Evolutionary conservation across 2,113 vertebrate species (phyloP).

Genomic region (Anolis sagrei): DNA sequence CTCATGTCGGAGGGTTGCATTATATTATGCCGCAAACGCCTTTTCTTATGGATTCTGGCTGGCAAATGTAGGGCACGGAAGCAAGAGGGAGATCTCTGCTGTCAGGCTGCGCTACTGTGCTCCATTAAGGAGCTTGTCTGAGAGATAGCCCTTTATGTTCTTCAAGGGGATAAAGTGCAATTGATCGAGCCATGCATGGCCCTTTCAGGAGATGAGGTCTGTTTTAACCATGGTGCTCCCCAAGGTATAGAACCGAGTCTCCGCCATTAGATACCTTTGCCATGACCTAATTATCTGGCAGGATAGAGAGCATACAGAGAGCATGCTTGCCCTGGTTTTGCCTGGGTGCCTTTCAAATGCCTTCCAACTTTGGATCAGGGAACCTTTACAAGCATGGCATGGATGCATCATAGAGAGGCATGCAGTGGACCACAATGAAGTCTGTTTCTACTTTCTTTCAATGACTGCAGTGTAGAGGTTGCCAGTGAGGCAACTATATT

Average conservation of each 20-base stretch:
- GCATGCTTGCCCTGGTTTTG: no score
- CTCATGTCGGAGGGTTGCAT: background rate
- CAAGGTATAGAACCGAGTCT: background rate
- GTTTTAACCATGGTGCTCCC: background rate
- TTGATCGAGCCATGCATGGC: background rate
- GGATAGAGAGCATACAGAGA: background rate
- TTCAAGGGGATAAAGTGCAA: background rate
- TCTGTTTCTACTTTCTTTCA: background rate
- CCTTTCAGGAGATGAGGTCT: background rate
- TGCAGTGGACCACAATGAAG: background rate
- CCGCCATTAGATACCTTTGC: background rate
- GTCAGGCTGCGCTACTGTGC: background rate
- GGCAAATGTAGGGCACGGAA: background rate
- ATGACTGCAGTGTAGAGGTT: background rate
- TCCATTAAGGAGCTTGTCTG: background rate
- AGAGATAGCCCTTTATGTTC: background rate
- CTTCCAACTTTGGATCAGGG: background rate
- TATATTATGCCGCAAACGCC: constrained; percentile 5
- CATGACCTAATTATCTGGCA: background rate
- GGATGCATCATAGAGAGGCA: background rate
- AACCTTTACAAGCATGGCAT: background rate
- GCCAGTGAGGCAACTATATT: background rate
- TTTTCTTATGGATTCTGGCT: constrained; percentile 7
- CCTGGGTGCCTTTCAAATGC: background rate
- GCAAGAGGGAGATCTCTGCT: constrained; percentile 8